Evolutionary conservation across 2,113 vertebrate species (phyloP).

Genomic region (Tamias sibiricus): DNA sequence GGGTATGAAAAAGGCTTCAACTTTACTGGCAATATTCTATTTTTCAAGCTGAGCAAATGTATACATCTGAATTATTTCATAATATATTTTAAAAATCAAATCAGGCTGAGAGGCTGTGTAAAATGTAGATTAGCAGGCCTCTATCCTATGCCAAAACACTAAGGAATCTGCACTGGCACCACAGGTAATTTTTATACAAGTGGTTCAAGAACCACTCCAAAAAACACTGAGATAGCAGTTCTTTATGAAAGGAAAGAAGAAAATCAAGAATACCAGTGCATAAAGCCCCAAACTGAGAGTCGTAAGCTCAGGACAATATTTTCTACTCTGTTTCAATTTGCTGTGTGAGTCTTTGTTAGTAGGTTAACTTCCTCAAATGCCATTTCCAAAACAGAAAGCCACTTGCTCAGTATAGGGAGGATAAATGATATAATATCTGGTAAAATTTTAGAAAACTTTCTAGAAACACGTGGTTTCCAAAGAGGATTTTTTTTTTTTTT

Average conservation of each 20-base stretch:
- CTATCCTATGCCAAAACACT: not conserved
- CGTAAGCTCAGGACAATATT: not conserved
- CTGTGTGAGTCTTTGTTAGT: not conserved
- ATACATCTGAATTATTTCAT: constrained; percentile 5
- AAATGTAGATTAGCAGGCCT: not conserved
- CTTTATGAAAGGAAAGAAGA: not conserved
- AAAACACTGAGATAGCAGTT: not conserved
- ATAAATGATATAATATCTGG: constrained; percentile 26
- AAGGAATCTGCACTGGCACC: not conserved
- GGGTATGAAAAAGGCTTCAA: not conserved
- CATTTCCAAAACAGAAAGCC: constrained; percentile 45
- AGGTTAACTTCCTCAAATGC: not conserved
- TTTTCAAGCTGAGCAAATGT: not conserved
- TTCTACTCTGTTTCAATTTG: not conserved
- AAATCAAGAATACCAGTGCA: not conserved
- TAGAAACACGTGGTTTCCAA: constrained; percentile 10
- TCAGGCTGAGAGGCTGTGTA: not conserved
- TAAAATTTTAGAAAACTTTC: constrained; percentile 29
- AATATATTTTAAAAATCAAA: constrained; percentile 42
- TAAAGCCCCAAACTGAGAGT: not conserved
- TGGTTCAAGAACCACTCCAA: not conserved
- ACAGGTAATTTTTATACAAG: not conserved
- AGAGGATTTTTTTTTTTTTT: not conserved
- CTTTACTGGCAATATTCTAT: not conserved
- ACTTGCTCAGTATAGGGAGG: not conserved